Conservation (phyloP, 2,888 invertebrate species). For the Graphium colonna region DNA sequence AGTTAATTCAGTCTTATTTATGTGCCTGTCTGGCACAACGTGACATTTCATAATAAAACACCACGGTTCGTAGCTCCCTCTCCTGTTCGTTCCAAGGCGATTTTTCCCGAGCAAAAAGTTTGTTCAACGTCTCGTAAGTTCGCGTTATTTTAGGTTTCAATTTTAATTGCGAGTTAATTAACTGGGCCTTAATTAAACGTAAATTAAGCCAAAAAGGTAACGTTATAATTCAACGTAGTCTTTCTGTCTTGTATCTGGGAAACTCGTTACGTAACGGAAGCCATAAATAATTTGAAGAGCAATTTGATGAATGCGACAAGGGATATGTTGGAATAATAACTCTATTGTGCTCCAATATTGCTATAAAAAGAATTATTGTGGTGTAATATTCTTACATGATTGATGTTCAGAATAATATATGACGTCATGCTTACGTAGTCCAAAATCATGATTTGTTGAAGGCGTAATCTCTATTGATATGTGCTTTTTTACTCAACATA, state of each 20-base stretch:
- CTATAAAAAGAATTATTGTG: conserved; percentile 14
- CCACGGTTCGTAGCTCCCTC: conserved; percentile 45
- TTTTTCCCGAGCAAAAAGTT: conserved; percentile 53
- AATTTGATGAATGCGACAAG: not conserved
- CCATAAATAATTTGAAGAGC: conserved; percentile 4
- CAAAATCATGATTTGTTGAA: too few relatives aligned
- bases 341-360: not conserved
- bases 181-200: conserved; percentile 7
- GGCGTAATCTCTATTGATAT: too few relatives aligned
- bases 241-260: not conserved
- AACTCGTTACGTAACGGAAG: not conserved
- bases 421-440: too few relatives aligned
- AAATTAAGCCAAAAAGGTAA: conserved; percentile 20
- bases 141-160: conserved; percentile 34
- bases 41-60: conserved; percentile 75
- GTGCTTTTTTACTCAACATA: too few relatives aligned
- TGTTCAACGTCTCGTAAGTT: conserved; percentile 59
- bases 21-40: conserved; percentile 69
- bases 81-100: conserved; percentile 39
- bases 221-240: conserved; percentile 8
- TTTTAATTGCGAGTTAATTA: conserved; percentile 30
- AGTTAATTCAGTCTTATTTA: conserved; percentile 75
- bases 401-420: not conserved
- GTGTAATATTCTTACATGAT: not conserved
- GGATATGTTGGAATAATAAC: not conserved